Evolutionary conservation across 2,797 vertebrate species (phyloP), one percentile per base, ranked within the genome.

Genomic region (Parauchenoglanis punctatus): DNA sequence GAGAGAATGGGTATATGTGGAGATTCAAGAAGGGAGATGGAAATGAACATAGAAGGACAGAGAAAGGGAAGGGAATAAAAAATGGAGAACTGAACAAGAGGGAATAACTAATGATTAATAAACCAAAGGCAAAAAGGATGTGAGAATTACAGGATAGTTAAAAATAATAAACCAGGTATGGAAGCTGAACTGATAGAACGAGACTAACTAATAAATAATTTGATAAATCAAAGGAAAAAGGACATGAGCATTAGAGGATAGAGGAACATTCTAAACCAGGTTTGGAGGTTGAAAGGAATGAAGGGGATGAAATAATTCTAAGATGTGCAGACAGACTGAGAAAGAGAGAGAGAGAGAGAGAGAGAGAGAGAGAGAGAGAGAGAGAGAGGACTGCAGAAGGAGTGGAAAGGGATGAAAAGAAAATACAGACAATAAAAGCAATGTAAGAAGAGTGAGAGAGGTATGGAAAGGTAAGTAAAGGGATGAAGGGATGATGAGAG

Each of bases 391-490:
- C 3, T 28, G 18, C 8, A 70, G 56, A 13, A 44, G 35, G 35
- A 31, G 23, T 44, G 7, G 17, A 46, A 70, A 81, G 40, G 56
- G n/a, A 83, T 52, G 25, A 63, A 20, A 75, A 20, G 28, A 58
- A 84, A 44, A 52, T n/a, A 82, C 54, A 83, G 58, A 61, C 25
- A 35, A 44, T 70, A 86, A 86, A 56, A 56, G 65, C 67, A 56
- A 68, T 83, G 46, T 54, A 31, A 72, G 25, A 40, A 46, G 49
- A 75, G 46, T 61, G 72, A 80, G 46, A 35, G 44, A 83, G 77
- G 78, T 80, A 77, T 81, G 73, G 75, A 77, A 40, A 58, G 83
- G 77, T 70, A 81, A 86, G 83, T 67, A 83, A 83, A 89, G 75
- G 52, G 85, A 86, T 78, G 84, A 81, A 87, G 52, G 18, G 65